Base-by-base conservation (phyloP, 1,140 invertebrate species). In the Drosophila kikkawai region DNA sequence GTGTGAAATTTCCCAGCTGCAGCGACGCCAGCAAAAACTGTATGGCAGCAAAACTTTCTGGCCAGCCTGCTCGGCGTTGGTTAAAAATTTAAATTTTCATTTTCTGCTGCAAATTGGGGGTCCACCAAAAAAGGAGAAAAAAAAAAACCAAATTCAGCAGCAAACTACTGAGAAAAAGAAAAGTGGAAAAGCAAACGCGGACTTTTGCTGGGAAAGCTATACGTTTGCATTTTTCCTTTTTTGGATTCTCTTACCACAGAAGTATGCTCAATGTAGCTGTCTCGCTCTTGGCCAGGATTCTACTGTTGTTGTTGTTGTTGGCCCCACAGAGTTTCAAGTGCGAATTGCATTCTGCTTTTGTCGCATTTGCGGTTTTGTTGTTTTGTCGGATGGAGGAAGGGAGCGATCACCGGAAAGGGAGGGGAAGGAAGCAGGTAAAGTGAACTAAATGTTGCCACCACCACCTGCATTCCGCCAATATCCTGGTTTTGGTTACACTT, bases 81-180 rank as follows among this genome's bases (percentile, higher is more conserved):
- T 88, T 90, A 88, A 88, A 88, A 88, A 88, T 88, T 88, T 88
- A 88, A 88, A 88, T 88, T 88, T 88, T 90, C 85, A 88, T 88
- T 88, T 88, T 75, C 85, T 75, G 85, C 64, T 59, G 85, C 78
- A 88, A 90, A 88, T 88, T 90, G 85, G 50, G 39, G 53, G 36
- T 12, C n/a, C 32, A 9, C 64, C 13, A 47, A 47, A 67, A 45
- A 60, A 59, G 2, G 5, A 34, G 19, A 4, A 7, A 32, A 29
- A 32, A 29, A 57, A 64, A 22, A 8, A 13, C 0, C 2, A 66
- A 59, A 61, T 36, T 15, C 58, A 65, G 50, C 42, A 29, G 59
- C 59, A 39, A 59, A 45, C 45, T 63, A 26, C 34, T 50, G 29
- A 76, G 74, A 19, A 65, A 67, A 67, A 58, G 39, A 51, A 58